Evolutionary conservation across 2,797 vertebrate genomes (phyloP), one percentile per base, ranked within the genome.

Genomic region (Anabacerthia variegaticeps): DNA sequence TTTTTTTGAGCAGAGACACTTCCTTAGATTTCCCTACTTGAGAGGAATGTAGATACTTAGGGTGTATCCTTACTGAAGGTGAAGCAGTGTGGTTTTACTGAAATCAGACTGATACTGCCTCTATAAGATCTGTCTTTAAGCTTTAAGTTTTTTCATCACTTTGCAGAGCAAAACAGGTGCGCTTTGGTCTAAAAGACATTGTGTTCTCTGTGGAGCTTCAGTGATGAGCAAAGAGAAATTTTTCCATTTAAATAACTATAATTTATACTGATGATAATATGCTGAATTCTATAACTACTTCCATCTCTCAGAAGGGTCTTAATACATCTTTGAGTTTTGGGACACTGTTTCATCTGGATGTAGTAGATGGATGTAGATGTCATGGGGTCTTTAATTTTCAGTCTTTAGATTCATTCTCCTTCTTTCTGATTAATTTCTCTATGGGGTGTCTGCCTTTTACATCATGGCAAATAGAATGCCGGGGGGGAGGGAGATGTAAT

Each of bases 381-480:
- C 96, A 85, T 95, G 94, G 94, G 93, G 95, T 94, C 96, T 96
- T 93, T 96, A 95, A 97, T 97, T 96, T 95, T 96, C 94, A 89
- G 94, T 96, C 88, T 58, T 82, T 92, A 82, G 88, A 97, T 94
- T 96, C 88, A 87, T 93, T 95, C 80, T 71, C 74, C 80, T 82
- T 88, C 83, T 94, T 96, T 92, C 93, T 96, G 96, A 96, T 96
- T 96, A 96, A 96, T 96, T 96, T 96, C 96, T 95, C 96, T 93
- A 77, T 96, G 88, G 96, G 96, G 94, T 96, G 94, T 95, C 96
- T 95, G 93, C 85, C 41, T 97, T 94, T 95, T 92, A 83, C 80
- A 94, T 93, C 59, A 58, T 3, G 15, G 94, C 49, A 96, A 94
- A 95, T 94, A 37, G 89, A 95, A 67, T 97, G 94, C 95, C 4